Evolutionary conservation across 2,888 invertebrate species (phyloP).

Genomic region (Dendrolimus houi): DNA sequence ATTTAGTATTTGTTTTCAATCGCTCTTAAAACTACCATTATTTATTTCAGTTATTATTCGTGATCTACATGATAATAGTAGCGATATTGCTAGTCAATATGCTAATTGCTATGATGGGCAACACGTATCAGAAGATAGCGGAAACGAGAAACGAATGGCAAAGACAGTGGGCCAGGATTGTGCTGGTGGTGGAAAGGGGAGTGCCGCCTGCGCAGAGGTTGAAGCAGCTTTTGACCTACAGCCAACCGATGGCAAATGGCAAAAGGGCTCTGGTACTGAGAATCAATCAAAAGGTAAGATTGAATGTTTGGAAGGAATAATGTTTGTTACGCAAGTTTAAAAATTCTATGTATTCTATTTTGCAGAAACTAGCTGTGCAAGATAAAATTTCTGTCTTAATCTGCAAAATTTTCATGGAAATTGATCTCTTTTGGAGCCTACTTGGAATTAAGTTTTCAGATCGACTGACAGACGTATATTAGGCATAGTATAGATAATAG

Average conservation of each 20-base stretch:
- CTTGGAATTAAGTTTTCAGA: too few species aligned
- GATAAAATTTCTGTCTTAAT: too few species aligned
- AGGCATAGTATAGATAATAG: too few species aligned
- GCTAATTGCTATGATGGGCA: slow-evolving; percentile 99
- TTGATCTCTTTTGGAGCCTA: too few species aligned
- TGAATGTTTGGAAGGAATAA: not conserved
- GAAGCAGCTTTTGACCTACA: slow-evolving; percentile 91
- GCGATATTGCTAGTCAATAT: slow-evolving; percentile 97
- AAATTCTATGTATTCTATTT: too few species aligned
- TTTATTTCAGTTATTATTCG: slow-evolving; percentile 85
- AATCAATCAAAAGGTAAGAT: slow-evolving; percentile 89
- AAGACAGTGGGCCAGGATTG: slow-evolving; percentile 98
- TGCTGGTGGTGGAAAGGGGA: slow-evolving; percentile 97
- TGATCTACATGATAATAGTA: slow-evolving; percentile 98
- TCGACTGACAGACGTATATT: too few species aligned
- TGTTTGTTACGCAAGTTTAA: too few species aligned
- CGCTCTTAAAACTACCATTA: too few species aligned
- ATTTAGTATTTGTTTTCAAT: too few species aligned
- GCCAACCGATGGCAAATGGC: slow-evolving; percentile 95
- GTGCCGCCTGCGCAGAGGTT: slow-evolving; percentile 92
- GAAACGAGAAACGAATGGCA: slow-evolving; percentile 99
- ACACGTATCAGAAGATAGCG: slow-evolving; percentile 98
- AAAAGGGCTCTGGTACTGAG: slow-evolving; percentile 90
- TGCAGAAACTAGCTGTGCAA: too few species aligned
- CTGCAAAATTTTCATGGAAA: too few species aligned